Percentiles rank a stretch among this genome's conserved stretches.
phyloP scores from a whole-genome alignment of 2,113 vertebrate genomes.

The Marmota monax region DNA sequence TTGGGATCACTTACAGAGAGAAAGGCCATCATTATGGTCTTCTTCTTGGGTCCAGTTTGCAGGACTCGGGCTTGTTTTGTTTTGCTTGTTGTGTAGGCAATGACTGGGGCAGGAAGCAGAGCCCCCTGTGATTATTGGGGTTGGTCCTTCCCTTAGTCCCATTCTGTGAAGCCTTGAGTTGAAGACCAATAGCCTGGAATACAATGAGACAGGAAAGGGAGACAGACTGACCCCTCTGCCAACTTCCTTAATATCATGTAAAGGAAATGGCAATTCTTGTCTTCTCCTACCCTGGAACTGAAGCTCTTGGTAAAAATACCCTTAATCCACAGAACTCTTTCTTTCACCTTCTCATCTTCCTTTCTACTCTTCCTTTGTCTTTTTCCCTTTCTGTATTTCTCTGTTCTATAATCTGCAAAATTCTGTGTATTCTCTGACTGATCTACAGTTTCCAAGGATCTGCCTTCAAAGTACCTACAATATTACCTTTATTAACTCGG shows the following conservation, averaged over 20 bases:
- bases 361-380: neutral
- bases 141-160: fast-evolving
- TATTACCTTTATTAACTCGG: neutral
- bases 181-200: neutral
- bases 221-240: no score
- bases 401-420: neutral
- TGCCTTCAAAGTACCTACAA: neutral
- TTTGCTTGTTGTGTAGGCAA: neutral
- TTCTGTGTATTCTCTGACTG: neutral
- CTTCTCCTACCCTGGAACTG: neutral
- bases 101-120: neutral
- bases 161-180: no score
- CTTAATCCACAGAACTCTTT: neutral
- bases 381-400: neutral
- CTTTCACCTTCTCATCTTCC: neutral
- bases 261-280: neutral
- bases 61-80: neutral
- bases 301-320: no score
- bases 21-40: no score
- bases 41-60: neutral
- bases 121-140: no score
- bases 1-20: no score
- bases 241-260: neutral
- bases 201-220: neutral
- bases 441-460: neutral